Percentiles rank a stretch among this genome's conserved stretches.
Evolutionary conservation across 2,888 invertebrate genomes (phyloP).

Genomic region (Atherix ibis): DNA sequence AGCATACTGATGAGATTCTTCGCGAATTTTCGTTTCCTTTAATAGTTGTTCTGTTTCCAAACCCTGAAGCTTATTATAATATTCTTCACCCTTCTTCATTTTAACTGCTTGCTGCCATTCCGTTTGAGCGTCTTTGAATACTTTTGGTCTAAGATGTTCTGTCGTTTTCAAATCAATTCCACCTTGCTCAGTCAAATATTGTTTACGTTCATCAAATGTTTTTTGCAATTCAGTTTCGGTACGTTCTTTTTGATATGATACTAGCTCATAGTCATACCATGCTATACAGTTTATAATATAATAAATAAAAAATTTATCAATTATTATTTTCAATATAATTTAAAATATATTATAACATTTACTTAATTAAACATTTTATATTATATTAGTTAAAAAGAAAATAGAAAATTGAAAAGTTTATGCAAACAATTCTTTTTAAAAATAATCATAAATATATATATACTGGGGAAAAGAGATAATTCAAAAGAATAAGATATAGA

Average conservation of each 20-base stretch:
- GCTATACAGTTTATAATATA: conserved; percentile 50
- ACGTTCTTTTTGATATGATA: conserved; percentile 69
- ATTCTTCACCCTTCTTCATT: conserved; percentile 67
- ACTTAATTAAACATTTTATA: too few relatives aligned
- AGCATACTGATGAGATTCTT: conserved; percentile 64
- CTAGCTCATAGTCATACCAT: conserved; percentile 82
- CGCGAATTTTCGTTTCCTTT: conserved; percentile 64
- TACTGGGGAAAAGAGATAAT: too few relatives aligned
- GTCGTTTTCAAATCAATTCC: conserved; percentile 41
- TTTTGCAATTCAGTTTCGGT: conserved; percentile 68
- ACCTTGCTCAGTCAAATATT: conserved; percentile 48
- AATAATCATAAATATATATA: too few relatives aligned
- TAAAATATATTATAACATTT: too few relatives aligned
- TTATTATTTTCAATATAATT: too few relatives aligned
- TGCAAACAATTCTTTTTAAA: too few relatives aligned
- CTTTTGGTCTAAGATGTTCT: conserved; percentile 46
- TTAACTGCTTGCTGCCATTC: conserved; percentile 77
- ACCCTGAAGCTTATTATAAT: conserved; percentile 65
- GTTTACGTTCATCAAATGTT: conserved; percentile 72
- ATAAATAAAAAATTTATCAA: background rate
- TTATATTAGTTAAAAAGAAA: too few relatives aligned
- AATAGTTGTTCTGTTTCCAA: conserved; percentile 72
- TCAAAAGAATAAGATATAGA: too few relatives aligned
- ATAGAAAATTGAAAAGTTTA: too few relatives aligned
- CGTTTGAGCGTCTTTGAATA: conserved; percentile 54